These are phyloP conservation scores for Tiphia femorata DNA, from an alignment of 2,888 invertebrate species.

Conservation along the genomic window DNA sequence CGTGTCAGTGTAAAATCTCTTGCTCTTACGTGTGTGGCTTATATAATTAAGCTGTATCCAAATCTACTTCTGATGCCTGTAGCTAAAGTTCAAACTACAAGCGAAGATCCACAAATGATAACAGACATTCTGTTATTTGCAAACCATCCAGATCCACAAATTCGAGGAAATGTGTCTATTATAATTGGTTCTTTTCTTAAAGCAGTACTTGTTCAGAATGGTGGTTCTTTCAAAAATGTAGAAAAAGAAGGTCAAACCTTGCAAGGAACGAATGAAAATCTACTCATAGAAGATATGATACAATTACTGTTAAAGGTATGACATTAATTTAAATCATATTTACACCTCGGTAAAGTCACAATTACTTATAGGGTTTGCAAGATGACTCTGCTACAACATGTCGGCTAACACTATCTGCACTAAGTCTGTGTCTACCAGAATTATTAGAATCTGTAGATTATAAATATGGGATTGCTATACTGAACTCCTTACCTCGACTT, in stretches of 20 bases:
- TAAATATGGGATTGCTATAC: conserved; percentile 71
- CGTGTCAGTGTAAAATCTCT: conserved; percentile 93
- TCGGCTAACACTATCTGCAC: conserved; percentile 77
- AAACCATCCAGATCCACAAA: conserved; percentile 84
- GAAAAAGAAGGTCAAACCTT: conserved; percentile 25
- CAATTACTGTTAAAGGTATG: conserved; percentile 73
- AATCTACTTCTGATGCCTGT: conserved; percentile 76
- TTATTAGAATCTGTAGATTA: conserved; percentile 77
- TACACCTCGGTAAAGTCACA: not conserved
- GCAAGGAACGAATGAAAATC: conserved; percentile 67
- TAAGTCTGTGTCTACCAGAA: conserved; percentile 73
- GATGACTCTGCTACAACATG: conserved; percentile 84
- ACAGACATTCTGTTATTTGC: conserved; percentile 80
- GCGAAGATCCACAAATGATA: conserved; percentile 72
- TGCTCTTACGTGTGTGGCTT: conserved; percentile 84
- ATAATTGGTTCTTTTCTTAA: conserved; percentile 79
- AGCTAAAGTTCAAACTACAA: conserved; percentile 54
- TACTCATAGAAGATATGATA: conserved; percentile 71
- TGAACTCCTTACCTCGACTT: conserved; percentile 76
- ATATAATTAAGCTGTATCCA: conserved; percentile 82
- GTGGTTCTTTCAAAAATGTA: conserved; percentile 71
- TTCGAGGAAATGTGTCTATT: conserved; percentile 79
- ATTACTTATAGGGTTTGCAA: conserved; percentile 74
- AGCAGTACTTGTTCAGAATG: conserved; percentile 72
- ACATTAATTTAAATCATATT: conserved; percentile 7